Evolutionary conservation across 1,140 invertebrate species (phyloP), one percentile per base, ranked within the genome.

Genomic region (Drosophila truncata): DNA sequence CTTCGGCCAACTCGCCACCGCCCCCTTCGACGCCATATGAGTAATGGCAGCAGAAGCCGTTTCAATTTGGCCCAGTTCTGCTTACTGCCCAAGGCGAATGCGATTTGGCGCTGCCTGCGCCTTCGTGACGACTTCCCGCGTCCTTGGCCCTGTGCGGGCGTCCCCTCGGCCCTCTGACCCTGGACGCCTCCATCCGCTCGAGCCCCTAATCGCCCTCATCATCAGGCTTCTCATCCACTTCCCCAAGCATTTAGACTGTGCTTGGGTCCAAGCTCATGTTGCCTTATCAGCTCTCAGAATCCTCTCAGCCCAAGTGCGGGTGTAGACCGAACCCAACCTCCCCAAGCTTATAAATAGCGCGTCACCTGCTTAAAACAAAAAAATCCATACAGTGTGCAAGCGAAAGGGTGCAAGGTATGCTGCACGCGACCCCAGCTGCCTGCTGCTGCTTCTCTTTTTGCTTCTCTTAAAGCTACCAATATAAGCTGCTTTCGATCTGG

Each of bases 341-440:
- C 49, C 31, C n/a, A 31, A 27, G 52, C 62, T 39, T 78, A 72
- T 66, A 69, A 74, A 73, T 71, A 81, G 58, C 49, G 59, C 52
- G 37, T 52, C 44, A 67, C 44, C 69, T 75, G 52, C 58, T 62
- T 37, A 49, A 31, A 31, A 31, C 27, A 74, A 55, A 67, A 67
- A 78, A 82, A 82, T 67, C 67, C 80, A 74, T 78, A 67, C 41
- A 13, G 49, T 55, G 31, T 61, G 63, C 37, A 66, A 61, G 65
- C 25, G 61, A n/a, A 67, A 23, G 27, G 72, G 52, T 76, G 46
- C 71, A 50, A 49, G 59, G 44, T 13, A 54, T 64, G 66, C 20
- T 78, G 75, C 76, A 78, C 76, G 76, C 76, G 76, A 78, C 76
- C 59, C 47, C 58, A 27, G 29, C 33, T 39, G 37, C 54, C 49